Conservation (phyloP, 1,140 invertebrate species). For the Zaprionus ghesquierei region DNA sequence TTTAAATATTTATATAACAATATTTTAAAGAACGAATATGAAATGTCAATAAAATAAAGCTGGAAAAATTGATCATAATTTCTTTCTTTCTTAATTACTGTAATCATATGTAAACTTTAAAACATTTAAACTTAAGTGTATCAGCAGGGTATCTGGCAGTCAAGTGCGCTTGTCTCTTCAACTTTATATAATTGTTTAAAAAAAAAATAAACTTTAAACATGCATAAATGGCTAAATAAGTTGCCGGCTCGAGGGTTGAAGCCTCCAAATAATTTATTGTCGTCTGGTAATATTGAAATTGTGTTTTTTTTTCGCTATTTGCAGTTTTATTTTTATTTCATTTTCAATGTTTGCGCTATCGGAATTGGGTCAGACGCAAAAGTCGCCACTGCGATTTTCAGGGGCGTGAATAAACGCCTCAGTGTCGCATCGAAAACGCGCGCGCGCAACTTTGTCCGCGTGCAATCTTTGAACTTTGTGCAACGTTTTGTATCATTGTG, state of each 20-base stretch:
- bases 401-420: slow-evolving; percentile 39
- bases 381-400: slow-evolving; percentile 63
- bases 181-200: slow-evolving; percentile 1
- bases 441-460: slow-evolving; percentile 35
- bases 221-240: slow-evolving; percentile 53
- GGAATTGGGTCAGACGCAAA: slow-evolving; percentile 76
- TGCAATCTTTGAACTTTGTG: slow-evolving; percentile 48
- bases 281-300: slow-evolving; percentile 16
- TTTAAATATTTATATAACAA: too few species aligned
- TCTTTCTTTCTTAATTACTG: too few species aligned
- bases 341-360: slow-evolving; percentile 68
- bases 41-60: too few species aligned
- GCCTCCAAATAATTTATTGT: slow-evolving; percentile 77
- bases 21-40: too few species aligned
- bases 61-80: too few species aligned
- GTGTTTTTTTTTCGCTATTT: neutral
- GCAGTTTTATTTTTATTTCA: slow-evolving; percentile 54
- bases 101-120: too few species aligned
- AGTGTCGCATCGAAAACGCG: slow-evolving; percentile 29
- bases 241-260: slow-evolving; percentile 58
- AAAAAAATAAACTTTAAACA: slow-evolving; percentile 25
- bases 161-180: neutral
- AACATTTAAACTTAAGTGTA: too few species aligned
- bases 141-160: too few species aligned
- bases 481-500: slow-evolving; percentile 4